Conservation (phyloP, 2,888 invertebrate species). For the Temnothorax ravouxi region DNA sequence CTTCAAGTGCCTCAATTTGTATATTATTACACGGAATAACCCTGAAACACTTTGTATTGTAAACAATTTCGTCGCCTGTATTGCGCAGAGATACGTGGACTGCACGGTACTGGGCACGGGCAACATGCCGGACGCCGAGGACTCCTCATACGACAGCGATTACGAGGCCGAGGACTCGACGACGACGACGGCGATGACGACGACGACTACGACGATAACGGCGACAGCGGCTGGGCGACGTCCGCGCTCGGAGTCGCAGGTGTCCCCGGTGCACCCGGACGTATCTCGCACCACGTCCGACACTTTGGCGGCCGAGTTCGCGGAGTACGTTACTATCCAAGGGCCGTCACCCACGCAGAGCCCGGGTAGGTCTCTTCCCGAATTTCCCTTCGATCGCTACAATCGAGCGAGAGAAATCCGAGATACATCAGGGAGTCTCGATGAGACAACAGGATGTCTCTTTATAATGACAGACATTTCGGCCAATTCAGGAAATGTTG, state of each 20-base stretch:
- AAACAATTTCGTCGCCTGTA: slow-evolving; percentile 15
- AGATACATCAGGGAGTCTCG: neutral
- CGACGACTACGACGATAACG: slow-evolving; percentile 94
- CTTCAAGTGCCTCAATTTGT: neutral
- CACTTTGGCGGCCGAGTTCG: slow-evolving; percentile 94
- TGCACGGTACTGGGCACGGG: slow-evolving; percentile 89
- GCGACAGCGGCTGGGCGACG: slow-evolving; percentile 90
- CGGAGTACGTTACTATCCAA: slow-evolving; percentile 91
- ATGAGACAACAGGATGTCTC: neutral
- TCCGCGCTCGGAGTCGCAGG: slow-evolving; percentile 76
- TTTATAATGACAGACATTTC: neutral
- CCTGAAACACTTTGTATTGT: neutral
- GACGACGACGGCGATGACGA: slow-evolving; percentile 86
- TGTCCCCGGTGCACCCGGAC: slow-evolving; percentile 89
- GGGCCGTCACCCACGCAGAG: slow-evolving; percentile 78
- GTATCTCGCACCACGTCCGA: slow-evolving; percentile 94
- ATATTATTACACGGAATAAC: neutral
- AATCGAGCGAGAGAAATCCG: neutral
- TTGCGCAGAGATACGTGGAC: slow-evolving; percentile 92
- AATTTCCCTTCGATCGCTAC: neutral
- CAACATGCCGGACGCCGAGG: slow-evolving; percentile 90
- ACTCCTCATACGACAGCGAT: slow-evolving; percentile 96
- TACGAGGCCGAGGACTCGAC: slow-evolving; percentile 88
- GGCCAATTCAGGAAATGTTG: neutral
- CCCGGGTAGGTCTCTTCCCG: slow-evolving; percentile 74